phyloP scores from a whole-genome alignment of 2,797 vertebrate genomes.

The Paratrypauchen microcephalus region DNA sequence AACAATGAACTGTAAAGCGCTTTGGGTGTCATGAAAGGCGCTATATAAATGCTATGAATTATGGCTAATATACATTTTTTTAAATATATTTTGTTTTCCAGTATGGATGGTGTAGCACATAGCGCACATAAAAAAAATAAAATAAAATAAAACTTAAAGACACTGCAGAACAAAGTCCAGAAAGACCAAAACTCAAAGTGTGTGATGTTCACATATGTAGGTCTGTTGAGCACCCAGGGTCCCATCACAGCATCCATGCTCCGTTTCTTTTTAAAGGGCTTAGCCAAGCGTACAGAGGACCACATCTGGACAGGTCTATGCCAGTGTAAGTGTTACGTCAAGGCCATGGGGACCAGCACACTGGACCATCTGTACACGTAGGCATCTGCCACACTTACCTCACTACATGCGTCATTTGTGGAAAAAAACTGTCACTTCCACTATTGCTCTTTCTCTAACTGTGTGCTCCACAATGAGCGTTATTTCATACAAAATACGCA shows the following conservation, averaged over 20 bases:
- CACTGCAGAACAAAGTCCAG: not conserved
- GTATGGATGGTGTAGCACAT: not conserved
- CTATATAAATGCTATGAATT: too few species aligned
- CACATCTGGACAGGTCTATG: constrained; percentile 54
- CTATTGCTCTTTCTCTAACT: constrained; percentile 45
- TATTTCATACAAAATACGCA: constrained; percentile 1
- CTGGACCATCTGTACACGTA: constrained; percentile 71
- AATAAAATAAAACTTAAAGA: not conserved
- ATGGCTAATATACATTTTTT: not conserved
- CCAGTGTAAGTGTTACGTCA: constrained; percentile 53
- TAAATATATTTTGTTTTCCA: not conserved
- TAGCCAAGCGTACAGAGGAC: constrained; percentile 21
- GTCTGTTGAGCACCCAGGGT: constrained; percentile 21
- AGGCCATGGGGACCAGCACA: constrained; percentile 57
- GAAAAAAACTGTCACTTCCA: constrained; percentile 51
- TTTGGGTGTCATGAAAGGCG: too few species aligned
- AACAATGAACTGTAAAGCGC: too few species aligned
- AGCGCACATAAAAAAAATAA: not conserved
- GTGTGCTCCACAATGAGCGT: constrained; percentile 24
- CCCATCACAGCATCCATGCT: constrained; percentile 44
- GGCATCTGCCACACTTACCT: constrained; percentile 74
- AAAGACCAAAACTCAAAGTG: not conserved
- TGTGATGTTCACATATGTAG: constrained; percentile 3
- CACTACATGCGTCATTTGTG: constrained; percentile 73
- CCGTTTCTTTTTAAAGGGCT: constrained; percentile 37